These are phyloP conservation scores for Drosophila yooni DNA, from an alignment of 2,888 invertebrate species.

Conservation along the genomic window DNA sequence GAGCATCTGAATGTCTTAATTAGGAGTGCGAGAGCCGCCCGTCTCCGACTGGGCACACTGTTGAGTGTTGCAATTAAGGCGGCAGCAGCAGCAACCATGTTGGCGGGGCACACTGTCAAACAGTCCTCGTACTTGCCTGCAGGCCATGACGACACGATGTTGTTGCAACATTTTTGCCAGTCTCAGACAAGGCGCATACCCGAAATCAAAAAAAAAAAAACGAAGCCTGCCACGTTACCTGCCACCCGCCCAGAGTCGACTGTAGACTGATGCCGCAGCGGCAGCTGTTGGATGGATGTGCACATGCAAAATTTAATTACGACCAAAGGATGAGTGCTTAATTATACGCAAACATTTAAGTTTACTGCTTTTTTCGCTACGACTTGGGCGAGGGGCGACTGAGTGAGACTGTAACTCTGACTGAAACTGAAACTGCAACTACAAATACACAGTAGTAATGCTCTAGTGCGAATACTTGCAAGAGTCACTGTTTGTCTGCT, in stretches of 20 bases:
- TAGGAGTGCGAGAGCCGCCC: constrained; percentile 61
- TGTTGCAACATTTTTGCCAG: constrained; percentile 40
- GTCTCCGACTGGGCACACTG: constrained; percentile 51
- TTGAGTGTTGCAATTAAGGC: constrained; percentile 75
- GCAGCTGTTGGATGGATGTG: constrained; percentile 81
- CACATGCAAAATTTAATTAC: constrained; percentile 85
- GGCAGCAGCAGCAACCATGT: constrained; percentile 28
- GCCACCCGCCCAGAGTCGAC: not conserved
- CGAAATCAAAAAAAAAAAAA: not conserved
- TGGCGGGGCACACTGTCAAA: constrained; percentile 49
- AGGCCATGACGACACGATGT: constrained; percentile 26
- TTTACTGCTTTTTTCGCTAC: constrained; percentile 75
- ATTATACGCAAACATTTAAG: constrained; percentile 85
- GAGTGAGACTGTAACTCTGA: constrained; percentile 1
- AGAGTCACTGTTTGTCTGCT: constrained; percentile 32
- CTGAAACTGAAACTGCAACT: not conserved
- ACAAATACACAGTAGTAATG: constrained; percentile 13
- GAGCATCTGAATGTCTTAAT: constrained; percentile 77
- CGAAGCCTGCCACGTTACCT: not conserved
- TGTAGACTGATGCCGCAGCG: not conserved
- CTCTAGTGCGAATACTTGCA: constrained; percentile 2
- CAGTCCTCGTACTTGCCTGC: constrained; percentile 32
- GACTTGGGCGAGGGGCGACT: constrained; percentile 20
- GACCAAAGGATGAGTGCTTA: constrained; percentile 85
- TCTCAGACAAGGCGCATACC: constrained; percentile 31